Base-by-base conservation (phyloP, 2,113 vertebrate genomes). In the Azemiops feae region DNA sequence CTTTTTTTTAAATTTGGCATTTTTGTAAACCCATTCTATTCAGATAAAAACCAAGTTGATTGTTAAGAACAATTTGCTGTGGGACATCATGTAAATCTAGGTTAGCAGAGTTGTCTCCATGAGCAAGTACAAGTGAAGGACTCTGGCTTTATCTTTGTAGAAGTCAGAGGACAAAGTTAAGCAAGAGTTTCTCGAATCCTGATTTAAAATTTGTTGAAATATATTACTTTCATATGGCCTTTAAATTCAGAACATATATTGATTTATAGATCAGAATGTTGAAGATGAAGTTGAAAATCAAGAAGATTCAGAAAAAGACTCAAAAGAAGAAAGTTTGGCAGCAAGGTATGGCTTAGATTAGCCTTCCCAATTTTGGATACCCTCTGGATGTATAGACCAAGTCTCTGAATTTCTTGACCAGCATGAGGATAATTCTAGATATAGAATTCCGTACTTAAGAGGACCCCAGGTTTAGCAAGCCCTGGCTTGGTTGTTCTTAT, bases 311-410 rank as follows among this genome's bases (percentile, higher is more conserved):
- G 9, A 57, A 14, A 8, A 1, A 52, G 23, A 54, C 89, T 94
- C 93, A 91, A 95, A 91, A 86, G 11, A 18, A n/a, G 93, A 0
- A 64, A 88, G 1, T 0, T 89, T 52, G 34, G 86, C 43, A 23
- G 7, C n/a, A 89, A 96, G 95, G 97, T 97, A 95, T 0, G 69
- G 23, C 10, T 81, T 43, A 39, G n/a, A 39, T 81, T 81, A 81
- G 34, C 69, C 18, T 39, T 81, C 69, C 34, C 69, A 81, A 6
- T 81, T 81, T 34, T 39, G 16, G 69, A 1, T 39, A 8, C 69
- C 5, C 69, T 39, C 69, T 81, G 16, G n/a, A 39, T 81, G 1
- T 39, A 43, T 22, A 81, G 18, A 81, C 74, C n/a, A 81, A 43
- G 1, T 8, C 18, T 43, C 74, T 1, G 16, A 81, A 81, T 81